These are phyloP conservation scores for Amniataba percoides DNA, from an alignment of 2,797 vertebrate species.

Conservation along the genomic window DNA sequence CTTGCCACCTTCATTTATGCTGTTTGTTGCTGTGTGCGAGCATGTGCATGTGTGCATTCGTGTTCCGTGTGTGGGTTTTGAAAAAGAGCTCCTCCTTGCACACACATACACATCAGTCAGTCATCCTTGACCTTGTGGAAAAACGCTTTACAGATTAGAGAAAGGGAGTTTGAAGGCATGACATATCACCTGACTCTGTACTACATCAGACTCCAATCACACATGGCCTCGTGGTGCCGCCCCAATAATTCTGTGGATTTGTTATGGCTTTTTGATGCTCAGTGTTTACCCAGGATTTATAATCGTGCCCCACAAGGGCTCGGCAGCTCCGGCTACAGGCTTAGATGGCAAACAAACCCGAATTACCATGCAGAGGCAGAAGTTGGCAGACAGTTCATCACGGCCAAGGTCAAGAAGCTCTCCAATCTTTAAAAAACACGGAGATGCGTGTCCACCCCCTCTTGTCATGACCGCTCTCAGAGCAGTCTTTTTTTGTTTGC, in stretches of 20 bases:
- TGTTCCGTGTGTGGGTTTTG: slow-evolving; percentile 16
- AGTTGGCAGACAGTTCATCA: slow-evolving; percentile 54
- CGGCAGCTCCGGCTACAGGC: slow-evolving; percentile 42
- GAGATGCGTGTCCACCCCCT: slow-evolving; percentile 31
- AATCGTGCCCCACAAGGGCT: slow-evolving; percentile 60
- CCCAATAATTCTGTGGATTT: slow-evolving; percentile 61
- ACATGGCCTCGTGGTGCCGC: slow-evolving; percentile 33
- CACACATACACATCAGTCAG: slow-evolving; percentile 30
- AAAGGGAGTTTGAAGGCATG: slow-evolving; percentile 42
- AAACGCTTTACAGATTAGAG: slow-evolving; percentile 52
- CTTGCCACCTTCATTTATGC: slow-evolving; percentile 39
- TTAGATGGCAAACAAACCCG: slow-evolving; percentile 54
- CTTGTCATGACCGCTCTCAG: slow-evolving; percentile 38
- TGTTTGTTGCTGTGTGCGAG: slow-evolving; percentile 26
- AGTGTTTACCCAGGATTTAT: slow-evolving; percentile 74
- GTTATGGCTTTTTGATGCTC: slow-evolving; percentile 60
- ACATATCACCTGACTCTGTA: slow-evolving; percentile 47
- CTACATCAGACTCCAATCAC: slow-evolving; percentile 66
- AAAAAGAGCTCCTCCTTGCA: slow-evolving; percentile 5
- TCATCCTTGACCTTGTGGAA: slow-evolving; percentile 65
- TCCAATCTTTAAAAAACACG: slow-evolving; percentile 42
- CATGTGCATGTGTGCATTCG: slow-evolving; percentile 7
- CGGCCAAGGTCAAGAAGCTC: slow-evolving; percentile 69
- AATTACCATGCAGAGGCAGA: slow-evolving; percentile 59
- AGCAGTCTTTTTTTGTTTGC: slow-evolving; percentile 40